Percentiles rank a stretch among this genome's conserved stretches.
Evolutionary conservation across 2,113 vertebrate genomes (phyloP).

Genomic region (Gasterosteus aculeatus): DNA sequence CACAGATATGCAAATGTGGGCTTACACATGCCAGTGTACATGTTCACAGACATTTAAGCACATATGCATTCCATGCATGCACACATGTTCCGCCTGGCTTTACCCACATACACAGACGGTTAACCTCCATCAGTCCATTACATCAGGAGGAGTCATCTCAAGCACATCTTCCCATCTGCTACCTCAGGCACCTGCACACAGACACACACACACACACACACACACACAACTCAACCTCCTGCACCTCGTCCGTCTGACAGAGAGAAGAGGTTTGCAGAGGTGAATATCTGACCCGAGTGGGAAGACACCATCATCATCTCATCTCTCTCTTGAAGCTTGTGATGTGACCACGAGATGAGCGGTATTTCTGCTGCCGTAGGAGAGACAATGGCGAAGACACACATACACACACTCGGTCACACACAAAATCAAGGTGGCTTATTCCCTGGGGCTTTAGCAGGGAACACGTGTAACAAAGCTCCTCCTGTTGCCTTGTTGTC

Average conservation of each 20-base stretch:
- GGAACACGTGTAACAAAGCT: slow-evolving; percentile 16
- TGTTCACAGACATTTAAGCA: background rate
- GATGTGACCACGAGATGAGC: slow-evolving; percentile 41
- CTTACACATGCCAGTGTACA: slow-evolving; percentile 5
- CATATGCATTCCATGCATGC: background rate
- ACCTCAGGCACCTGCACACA: background rate
- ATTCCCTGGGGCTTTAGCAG: slow-evolving; percentile 18
- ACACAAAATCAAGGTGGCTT: slow-evolving; percentile 36
- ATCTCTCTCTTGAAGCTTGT: slow-evolving; percentile 46
- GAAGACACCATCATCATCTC: slow-evolving; percentile 42
- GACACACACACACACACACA: background rate
- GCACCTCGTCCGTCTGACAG: slow-evolving; percentile 44
- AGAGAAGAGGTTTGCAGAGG: slow-evolving; percentile 34
- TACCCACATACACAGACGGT: slow-evolving; percentile 11
- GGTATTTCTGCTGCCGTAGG: slow-evolving; percentile 27
- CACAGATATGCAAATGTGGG: background rate
- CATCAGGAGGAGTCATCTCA: slow-evolving; percentile 40
- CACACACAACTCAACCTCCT: background rate
- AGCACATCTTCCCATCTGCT: slow-evolving; percentile 34
- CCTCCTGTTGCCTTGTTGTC: slow-evolving; percentile 23
- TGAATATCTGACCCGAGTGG: slow-evolving; percentile 38
- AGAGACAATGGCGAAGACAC: slow-evolving; percentile 10
- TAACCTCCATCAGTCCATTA: slow-evolving; percentile 55
- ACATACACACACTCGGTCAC: slow-evolving; percentile 2
- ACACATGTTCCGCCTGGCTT: background rate